phyloP scores from a whole-genome alignment of 2,888 invertebrate species.

The Panopea generosa region DNA sequence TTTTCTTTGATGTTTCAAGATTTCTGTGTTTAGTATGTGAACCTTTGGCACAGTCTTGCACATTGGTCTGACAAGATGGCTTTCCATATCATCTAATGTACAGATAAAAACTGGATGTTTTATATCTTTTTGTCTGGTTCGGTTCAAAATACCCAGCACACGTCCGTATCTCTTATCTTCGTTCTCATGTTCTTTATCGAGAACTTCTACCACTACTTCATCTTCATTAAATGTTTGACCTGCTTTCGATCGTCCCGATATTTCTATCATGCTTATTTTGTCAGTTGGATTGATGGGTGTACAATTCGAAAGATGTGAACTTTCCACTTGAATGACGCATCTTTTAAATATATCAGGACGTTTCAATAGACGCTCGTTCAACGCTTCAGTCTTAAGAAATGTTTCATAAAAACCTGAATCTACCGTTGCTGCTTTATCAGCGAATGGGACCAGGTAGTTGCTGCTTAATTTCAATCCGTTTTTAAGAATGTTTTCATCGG shows the following conservation, averaged over 20 bases:
- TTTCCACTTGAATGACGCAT: constrained; percentile 59
- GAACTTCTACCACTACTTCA: constrained; percentile 66
- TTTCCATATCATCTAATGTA: constrained; percentile 64
- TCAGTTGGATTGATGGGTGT: constrained; percentile 41
- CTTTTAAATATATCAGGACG: constrained; percentile 55
- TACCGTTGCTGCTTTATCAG: constrained; percentile 21
- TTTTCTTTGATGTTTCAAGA: constrained; percentile 5
- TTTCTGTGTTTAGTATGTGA: constrained; percentile 42
- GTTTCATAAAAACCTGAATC: constrained; percentile 12
- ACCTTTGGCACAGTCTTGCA: constrained; percentile 75
- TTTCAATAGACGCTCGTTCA: constrained; percentile 16
- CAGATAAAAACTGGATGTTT: constrained; percentile 67
- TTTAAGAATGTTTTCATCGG: constrained; percentile 20
- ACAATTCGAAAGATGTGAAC: constrained; percentile 62
- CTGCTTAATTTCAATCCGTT: constrained; percentile 26
- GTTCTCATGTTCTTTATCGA: constrained; percentile 35
- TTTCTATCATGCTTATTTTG: constrained; percentile 51
- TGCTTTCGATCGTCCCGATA: constrained; percentile 66
- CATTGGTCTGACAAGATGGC: constrained; percentile 66
- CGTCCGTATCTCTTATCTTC: constrained; percentile 56
- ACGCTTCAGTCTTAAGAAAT: background rate
- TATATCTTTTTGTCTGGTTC: constrained; percentile 35
- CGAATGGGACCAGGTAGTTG: constrained; percentile 31
- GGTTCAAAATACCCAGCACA: constrained; percentile 60
- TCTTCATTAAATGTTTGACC: constrained; percentile 68